These are phyloP conservation scores for Pseudolaguvia tuberculata DNA, from an alignment of 2,113 vertebrate genomes.

Conservation along the genomic window DNA sequence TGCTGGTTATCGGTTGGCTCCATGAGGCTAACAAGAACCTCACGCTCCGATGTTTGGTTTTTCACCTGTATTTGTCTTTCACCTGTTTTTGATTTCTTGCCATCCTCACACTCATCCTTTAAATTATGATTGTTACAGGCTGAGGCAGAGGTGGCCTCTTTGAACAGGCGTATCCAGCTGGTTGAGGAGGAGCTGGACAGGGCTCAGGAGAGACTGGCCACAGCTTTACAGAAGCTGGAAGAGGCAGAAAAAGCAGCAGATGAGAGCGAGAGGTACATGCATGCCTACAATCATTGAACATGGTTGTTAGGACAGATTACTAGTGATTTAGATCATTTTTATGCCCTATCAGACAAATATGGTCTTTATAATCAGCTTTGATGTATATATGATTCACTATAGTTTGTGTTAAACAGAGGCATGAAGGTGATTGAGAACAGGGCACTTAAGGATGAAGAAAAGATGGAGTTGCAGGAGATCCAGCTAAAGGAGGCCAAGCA, in stretches of 20 bases:
- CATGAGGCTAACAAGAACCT: background rate
- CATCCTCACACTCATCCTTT: background rate
- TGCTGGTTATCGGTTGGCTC: too few relatives aligned
- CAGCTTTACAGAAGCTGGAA: conserved; percentile 82
- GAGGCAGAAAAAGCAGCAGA: conserved; percentile 84
- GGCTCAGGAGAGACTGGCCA: conserved; percentile 83
- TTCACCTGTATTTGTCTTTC: background rate
- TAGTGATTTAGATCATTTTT: too few relatives aligned
- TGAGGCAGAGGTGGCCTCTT: conserved; percentile 83
- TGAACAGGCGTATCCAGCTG: conserved; percentile 85
- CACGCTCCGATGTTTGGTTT: conserved; percentile 11
- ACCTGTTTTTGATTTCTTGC: background rate
- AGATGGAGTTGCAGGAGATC: conserved; percentile 77
- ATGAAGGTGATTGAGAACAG: conserved; percentile 79
- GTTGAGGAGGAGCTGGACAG: conserved; percentile 86
- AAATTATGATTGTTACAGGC: conserved; percentile 61
- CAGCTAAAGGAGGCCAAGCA: conserved; percentile 77
- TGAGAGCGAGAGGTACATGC: conserved; percentile 75
- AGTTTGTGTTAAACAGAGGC: conserved; percentile 53
- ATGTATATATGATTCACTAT: too few relatives aligned
- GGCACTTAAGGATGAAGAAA: conserved; percentile 74
- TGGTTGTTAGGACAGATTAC: too few relatives aligned
- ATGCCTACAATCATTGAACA: background rate
- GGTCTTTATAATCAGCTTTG: too few relatives aligned
- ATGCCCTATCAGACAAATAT: too few relatives aligned